Conservation (phyloP, 2,888 invertebrate species). For the Leptothorax acervorum region DNA sequence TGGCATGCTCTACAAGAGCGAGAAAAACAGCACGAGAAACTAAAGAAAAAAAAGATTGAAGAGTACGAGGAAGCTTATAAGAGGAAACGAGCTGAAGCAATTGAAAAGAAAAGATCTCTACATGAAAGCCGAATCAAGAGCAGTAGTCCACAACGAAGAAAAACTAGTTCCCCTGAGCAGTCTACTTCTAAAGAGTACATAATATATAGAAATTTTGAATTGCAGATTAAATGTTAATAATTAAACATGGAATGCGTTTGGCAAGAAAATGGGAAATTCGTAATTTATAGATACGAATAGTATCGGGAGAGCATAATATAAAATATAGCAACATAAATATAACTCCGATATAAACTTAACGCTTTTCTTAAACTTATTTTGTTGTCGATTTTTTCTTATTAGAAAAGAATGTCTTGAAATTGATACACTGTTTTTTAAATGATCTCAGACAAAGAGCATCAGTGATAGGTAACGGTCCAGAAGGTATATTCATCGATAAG, state of each 20-base stretch:
- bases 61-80: background rate
- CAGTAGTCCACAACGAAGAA: background rate
- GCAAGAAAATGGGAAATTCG: background rate
- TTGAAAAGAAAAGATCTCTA: background rate
- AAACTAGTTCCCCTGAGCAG: background rate
- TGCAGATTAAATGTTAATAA: background rate
- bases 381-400: background rate
- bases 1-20: background rate
- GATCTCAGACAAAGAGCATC: background rate
- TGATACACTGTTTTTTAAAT: slow-evolving; percentile 1
- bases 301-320: background rate
- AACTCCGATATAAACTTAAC: background rate
- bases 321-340: background rate
- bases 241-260: background rate
- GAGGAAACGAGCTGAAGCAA: background rate
- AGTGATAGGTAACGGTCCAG: background rate
- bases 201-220: slow-evolving; percentile 3
- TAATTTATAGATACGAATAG: slow-evolving; percentile 7
- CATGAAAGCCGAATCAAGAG: background rate
- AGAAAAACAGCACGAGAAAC: background rate
- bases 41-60: background rate
- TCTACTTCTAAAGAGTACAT: slow-evolving; percentile 5
- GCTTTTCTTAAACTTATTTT: background rate
- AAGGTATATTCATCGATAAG: background rate
- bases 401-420: slow-evolving; percentile 1